phyloP scores from a whole-genome alignment of 2,113 vertebrate genomes.

The Nettapus auritus region DNA sequence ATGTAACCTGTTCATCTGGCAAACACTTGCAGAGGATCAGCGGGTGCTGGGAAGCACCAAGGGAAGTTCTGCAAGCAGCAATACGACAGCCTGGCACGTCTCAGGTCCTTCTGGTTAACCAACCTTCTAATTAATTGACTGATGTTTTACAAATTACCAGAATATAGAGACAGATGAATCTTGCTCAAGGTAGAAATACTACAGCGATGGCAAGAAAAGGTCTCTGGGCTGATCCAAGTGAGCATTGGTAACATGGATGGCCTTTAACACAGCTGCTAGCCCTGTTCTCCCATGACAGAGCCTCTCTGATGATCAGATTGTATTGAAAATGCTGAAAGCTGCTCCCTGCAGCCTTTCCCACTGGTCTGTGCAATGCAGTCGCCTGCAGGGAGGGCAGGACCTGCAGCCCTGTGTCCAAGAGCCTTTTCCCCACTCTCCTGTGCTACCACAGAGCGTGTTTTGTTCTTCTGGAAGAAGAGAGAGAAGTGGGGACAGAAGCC shows the following conservation, averaged over 20 bases:
- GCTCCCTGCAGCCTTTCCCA: neutral
- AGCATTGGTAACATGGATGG: neutral
- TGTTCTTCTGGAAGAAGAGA: neutral
- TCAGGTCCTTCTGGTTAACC: neutral
- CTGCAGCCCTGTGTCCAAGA: neutral
- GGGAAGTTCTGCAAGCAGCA: neutral
- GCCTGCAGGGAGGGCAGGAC: neutral
- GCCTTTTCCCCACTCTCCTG: neutral
- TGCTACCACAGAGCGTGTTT: neutral
- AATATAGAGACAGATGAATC: neutral
- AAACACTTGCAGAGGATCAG: neutral
- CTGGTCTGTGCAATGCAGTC: neutral
- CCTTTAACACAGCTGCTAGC: neutral
- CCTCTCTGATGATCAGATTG: neutral
- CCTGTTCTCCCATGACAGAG: accelerated
- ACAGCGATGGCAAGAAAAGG: neutral
- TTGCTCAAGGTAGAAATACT: neutral
- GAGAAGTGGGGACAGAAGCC: neutral
- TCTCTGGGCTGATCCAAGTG: neutral
- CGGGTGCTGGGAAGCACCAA: neutral
- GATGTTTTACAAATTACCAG: neutral
- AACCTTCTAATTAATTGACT: neutral
- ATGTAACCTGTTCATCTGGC: neutral
- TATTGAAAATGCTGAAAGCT: neutral
- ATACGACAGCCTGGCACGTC: neutral